Evolutionary conservation across 2,797 vertebrate species (phyloP).

Genomic region (Xenopus petersii): DNA sequence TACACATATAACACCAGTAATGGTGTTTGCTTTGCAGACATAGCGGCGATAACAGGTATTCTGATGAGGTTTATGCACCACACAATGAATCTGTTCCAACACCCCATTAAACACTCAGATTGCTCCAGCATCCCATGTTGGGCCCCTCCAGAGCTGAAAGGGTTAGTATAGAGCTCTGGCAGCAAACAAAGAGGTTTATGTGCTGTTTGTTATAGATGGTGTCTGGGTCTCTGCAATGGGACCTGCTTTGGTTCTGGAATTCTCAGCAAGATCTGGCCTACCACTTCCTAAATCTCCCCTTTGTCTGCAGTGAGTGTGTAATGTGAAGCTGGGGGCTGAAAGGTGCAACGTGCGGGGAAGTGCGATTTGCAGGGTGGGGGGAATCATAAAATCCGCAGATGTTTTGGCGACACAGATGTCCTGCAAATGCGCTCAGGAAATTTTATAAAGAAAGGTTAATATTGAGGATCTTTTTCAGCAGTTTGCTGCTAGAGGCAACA

Average conservation of each 20-base stretch:
- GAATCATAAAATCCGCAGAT: conserved; percentile 40
- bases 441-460: background rate
- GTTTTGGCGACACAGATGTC: conserved; percentile 26
- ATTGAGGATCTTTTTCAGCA: too few species aligned
- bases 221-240: conserved; percentile 8
- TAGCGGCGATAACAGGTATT: conserved; percentile 6
- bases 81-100: conserved; percentile 16
- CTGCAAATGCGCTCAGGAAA: conserved; percentile 29
- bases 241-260: conserved; percentile 15
- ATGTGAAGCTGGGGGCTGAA: conserved; percentile 16
- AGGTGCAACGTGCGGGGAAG: background rate
- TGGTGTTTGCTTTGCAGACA: background rate
- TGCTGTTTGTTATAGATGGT: conserved; percentile 3
- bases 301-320: conserved; percentile 21
- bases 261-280: background rate
- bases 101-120: conserved; percentile 8
- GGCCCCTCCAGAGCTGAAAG: background rate
- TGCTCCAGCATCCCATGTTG: too few species aligned
- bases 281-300: conserved; percentile 42
- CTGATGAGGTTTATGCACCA: background rate
- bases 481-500: too few species aligned
- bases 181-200: conserved; percentile 24
- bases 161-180: background rate
- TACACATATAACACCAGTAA: too few species aligned
- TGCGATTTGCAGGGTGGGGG: conserved; percentile 23